Conservation (phyloP, 2,888 invertebrate genomes). For the Agrypnus murinus region DNA sequence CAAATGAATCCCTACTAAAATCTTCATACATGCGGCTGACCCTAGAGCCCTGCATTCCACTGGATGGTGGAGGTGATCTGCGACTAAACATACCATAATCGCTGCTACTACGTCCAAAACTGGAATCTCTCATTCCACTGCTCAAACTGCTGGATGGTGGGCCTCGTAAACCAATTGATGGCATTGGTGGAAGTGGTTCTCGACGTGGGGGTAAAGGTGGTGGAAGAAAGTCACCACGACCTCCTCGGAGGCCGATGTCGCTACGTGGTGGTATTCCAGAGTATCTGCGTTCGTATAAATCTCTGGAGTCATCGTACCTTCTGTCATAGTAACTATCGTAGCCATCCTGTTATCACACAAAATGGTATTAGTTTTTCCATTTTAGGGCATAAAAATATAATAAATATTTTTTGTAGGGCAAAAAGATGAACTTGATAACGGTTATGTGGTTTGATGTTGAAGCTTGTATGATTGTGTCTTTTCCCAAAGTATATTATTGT, state of each 20-base stretch:
- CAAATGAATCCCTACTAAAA: conserved; percentile 91
- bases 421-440: too few species aligned
- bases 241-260: conserved; percentile 68
- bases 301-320: conserved; percentile 85
- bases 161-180: conserved; percentile 71
- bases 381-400: too few species aligned
- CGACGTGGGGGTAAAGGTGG: conserved; percentile 82
- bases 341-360: conserved; percentile 73
- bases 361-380: conserved; percentile 1
- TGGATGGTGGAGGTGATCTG: conserved; percentile 80
- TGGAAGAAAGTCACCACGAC: conserved; percentile 80
- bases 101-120: conserved; percentile 75
- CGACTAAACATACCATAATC: conserved; percentile 90
- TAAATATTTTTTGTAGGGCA: too few species aligned
- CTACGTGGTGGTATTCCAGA: conserved; percentile 74
- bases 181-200: conserved; percentile 85
- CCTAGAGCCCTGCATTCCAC: conserved; percentile 66
- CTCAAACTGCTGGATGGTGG: conserved; percentile 78
- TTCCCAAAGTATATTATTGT: not conserved
- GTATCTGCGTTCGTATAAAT: conserved; percentile 88
- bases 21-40: conserved; percentile 86
- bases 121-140: conserved; percentile 79
- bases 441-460: not conserved
- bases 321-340: conserved; percentile 89
- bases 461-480: not conserved